Evolutionary conservation across 2,797 vertebrate genomes (phyloP).

Genomic region (Myotis findleyi): DNA sequence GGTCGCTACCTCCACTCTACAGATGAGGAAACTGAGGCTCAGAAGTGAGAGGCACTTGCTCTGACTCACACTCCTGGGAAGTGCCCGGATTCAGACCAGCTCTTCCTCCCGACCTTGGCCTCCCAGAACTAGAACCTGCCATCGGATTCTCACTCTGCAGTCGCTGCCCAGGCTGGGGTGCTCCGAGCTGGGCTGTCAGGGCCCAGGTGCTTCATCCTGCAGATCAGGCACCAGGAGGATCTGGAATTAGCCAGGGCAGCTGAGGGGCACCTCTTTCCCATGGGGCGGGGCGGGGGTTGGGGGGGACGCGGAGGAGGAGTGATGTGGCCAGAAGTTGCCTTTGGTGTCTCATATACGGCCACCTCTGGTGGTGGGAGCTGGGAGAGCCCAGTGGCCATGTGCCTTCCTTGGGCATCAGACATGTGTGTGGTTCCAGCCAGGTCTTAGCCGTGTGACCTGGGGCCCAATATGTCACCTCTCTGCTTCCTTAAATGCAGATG

Average conservation of each 20-base stretch:
- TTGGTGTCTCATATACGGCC: background rate
- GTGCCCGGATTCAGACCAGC: background rate
- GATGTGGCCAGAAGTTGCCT: background rate
- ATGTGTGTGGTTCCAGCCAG: background rate
- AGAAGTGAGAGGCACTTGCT: background rate
- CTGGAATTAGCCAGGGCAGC: background rate
- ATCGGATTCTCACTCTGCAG: background rate
- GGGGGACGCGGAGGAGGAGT: background rate
- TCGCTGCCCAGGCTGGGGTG: background rate
- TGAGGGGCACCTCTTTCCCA: background rate
- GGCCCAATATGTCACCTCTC: background rate
- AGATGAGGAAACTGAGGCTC: background rate
- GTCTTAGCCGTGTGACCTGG: background rate
- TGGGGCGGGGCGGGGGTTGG: fast-evolving
- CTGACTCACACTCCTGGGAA: background rate
- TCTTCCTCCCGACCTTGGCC: background rate
- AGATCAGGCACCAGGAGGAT: background rate
- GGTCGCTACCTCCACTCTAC: background rate
- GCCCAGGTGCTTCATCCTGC: background rate
- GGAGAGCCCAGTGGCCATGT: background rate
- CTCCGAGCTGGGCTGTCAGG: background rate
- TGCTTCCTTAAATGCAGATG: background rate
- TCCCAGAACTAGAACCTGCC: background rate
- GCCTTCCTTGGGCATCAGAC: background rate
- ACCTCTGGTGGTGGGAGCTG: background rate